Base-by-base conservation (phyloP, 1,140 invertebrate genomes). In the Lepidurus arcticus region DNA sequence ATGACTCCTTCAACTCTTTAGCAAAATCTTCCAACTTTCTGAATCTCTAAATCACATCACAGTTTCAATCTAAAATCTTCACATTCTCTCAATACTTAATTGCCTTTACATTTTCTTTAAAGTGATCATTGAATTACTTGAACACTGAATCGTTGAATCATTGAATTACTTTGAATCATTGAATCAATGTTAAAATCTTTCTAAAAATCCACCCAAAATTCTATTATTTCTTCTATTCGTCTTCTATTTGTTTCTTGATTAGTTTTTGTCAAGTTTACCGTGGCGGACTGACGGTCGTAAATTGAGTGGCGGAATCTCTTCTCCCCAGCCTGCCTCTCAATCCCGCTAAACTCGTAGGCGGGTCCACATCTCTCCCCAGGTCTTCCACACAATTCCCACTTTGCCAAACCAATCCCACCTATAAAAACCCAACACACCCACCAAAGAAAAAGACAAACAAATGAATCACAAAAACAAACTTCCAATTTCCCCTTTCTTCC, bases 311-410 rank as follows among this genome's bases (percentile, higher is more conserved):
- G 0, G 93, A 95, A 84, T 95, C 94, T 73, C 94, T 87, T 75
- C 94, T 88, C 79, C 92, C 93, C 79, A 87, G 84, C 73, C 79
- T 43, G 44, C 87, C 88, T 74, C 75, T 42, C 10, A 79, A 26
- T 5, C 47, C 76, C 42, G 75, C 73, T 42, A 79, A 24, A 16
- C 44, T 21, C 45, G 79, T 80, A 65, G 78, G 78, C 42, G 75
- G 73, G 34, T 81, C 78, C 13, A 80, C 81, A 81, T 82, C 83
- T 80, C 82, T 87, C 44, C 94, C 89, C 80, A 95, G 88, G 85
- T 96, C 94, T 89, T 96, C 94, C 91, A 93, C 94, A 80, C 94
- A 93, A 85, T 95, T 96, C 82, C 93, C 93, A 65, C 94, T 94
- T 83, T 94, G 92, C 93, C 94, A 96, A 83, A 95, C 91, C 84